These are phyloP conservation scores for Trimorus sp. DNA, from an alignment of 2,888 invertebrate genomes.

Conservation along the genomic window DNA sequence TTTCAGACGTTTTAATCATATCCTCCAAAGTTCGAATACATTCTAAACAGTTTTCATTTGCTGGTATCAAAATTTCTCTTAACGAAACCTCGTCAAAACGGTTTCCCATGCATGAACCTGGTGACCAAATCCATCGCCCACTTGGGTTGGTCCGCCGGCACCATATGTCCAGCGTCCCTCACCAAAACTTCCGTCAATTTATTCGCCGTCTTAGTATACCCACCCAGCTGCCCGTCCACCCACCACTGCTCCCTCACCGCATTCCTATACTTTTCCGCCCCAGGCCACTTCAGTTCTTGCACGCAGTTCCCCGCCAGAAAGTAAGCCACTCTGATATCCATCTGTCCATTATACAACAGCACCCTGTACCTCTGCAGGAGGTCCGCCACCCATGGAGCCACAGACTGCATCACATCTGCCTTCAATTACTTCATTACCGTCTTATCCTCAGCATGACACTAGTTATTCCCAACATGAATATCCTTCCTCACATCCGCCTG, in stretches of 20 bases:
- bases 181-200: conserved; percentile 81
- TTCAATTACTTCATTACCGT: conserved; percentile 88
- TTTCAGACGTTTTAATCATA: no score
- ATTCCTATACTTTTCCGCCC: conserved; percentile 80
- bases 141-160: conserved; percentile 82
- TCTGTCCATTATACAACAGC: conserved; percentile 93
- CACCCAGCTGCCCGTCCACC: conserved; percentile 80
- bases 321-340: conserved; percentile 95
- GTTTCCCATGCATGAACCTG: conserved; percentile 77
- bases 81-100: conserved; percentile 70
- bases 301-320: conserved; percentile 92
- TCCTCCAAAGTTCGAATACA: no score
- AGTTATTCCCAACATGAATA: conserved; percentile 92
- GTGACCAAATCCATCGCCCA: conserved; percentile 82
- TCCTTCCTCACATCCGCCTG: conserved; percentile 85
- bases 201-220: conserved; percentile 79
- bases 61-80: no score
- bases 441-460: conserved; percentile 85
- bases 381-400: conserved; percentile 88
- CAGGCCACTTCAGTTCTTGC: conserved; percentile 82
- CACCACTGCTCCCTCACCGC: conserved; percentile 80
- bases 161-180: conserved; percentile 82
- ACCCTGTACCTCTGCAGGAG: conserved; percentile 87
- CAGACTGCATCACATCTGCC: conserved; percentile 91
- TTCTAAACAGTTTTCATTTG: no score